Evolutionary conservation across 2,888 invertebrate species (phyloP).

Genomic region (Lepidochrysops patricia): DNA sequence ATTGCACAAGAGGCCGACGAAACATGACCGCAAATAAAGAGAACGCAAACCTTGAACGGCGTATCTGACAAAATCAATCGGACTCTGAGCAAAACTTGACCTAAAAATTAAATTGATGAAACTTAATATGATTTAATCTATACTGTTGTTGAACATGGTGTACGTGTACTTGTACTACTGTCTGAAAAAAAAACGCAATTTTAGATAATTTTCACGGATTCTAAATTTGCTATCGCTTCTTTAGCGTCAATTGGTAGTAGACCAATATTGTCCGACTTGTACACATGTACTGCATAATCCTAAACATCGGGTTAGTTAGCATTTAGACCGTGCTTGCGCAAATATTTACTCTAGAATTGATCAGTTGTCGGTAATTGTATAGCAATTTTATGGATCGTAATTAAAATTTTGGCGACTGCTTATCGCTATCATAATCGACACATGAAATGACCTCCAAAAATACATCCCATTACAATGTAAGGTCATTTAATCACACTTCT

Average conservation of each 20-base stretch:
- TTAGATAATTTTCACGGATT: background rate
- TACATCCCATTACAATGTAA: background rate
- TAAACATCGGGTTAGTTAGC: background rate
- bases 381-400: background rate
- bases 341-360: background rate
- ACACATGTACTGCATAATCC: background rate
- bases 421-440: background rate
- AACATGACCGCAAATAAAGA: slow-evolving; percentile 73
- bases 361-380: too few species aligned
- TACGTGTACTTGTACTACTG: background rate
- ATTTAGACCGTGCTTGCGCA: background rate
- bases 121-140: slow-evolving; percentile 27
- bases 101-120: slow-evolving; percentile 62
- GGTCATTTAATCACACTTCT: slow-evolving; percentile 1
- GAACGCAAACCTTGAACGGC: slow-evolving; percentile 69
- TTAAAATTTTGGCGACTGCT: slow-evolving; percentile 1
- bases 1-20: slow-evolving; percentile 70
- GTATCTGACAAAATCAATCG: slow-evolving; percentile 74
- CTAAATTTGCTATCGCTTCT: background rate
- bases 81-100: slow-evolving; percentile 67
- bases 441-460: background rate
- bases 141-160: background rate
- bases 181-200: background rate
- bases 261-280: background rate
- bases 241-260: background rate